Base-by-base conservation (phyloP, 2,888 invertebrate species). In the Oeneis ivallda region DNA sequence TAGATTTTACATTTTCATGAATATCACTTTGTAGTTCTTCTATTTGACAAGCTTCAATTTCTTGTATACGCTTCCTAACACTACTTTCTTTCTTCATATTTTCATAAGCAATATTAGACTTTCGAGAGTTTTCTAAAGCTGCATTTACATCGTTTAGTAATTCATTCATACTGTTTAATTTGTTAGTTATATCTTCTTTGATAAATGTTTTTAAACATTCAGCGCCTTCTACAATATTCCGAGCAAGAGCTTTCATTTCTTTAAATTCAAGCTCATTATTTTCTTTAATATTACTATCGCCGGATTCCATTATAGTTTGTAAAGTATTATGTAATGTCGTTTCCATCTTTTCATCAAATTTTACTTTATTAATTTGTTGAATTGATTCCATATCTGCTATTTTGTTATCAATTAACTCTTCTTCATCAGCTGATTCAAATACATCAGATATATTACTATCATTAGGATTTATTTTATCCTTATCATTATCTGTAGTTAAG, bases 151-250 rank as follows among this genome's bases (percentile, higher is more conserved):
- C 92, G 59, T 85, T 86, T 0, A 92, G 73, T 60, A 92, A 76
- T 70, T 90, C 92, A 70, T 91, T 89, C 89, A 92, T 91, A 66
- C 85, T 89, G 39, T 92, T 88, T 1, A 92, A 71, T 76, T 92
- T 92, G 71, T 91, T 92, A 1, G 88, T 89, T 59, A 92, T 92
- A 75, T 92, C 92, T 77, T 87, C 89, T 64, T 82, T 80, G 56
- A 92, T 89, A 1, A 92, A 74, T n/a, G 86, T 86, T 64, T 87
- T 84, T 0, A 91, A 72, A 70, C 89, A 89, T 72, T 92, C 92
- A 54, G 91, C 89, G 3, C 87, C 89, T 75, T 89, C 86, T 1
- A 90, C 89, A 53, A 92, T 86, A 73, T 87, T 90, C 26, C 76
- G 78, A 11, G 89, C 86, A 9, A 91, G 75, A 67, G 77, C 83